Evolutionary conservation across 2,113 vertebrate species (phyloP).

Genomic region (Tachycineta bicolor): DNA sequence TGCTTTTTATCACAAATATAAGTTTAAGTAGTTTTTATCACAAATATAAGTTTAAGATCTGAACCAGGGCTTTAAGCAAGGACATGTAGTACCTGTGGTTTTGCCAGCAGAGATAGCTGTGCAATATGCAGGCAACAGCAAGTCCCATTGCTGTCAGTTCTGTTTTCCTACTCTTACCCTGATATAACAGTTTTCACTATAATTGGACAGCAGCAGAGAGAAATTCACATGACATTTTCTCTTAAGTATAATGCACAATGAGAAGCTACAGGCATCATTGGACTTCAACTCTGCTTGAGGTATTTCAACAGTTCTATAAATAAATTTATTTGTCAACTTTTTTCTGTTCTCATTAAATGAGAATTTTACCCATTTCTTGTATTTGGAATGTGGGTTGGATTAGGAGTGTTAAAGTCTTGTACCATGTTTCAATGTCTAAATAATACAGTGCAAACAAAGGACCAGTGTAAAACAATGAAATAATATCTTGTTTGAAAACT

Average conservation of each 20-base stretch:
- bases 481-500: slow-evolving; percentile 13
- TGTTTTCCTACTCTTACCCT: background rate
- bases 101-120: background rate
- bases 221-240: background rate
- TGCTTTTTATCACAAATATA: background rate
- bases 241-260: background rate
- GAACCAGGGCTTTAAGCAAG: background rate
- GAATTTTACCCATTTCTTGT: background rate
- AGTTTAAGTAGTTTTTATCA: background rate
- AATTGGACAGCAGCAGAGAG: background rate
- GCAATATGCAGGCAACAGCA: background rate
- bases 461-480: slow-evolving; percentile 39
- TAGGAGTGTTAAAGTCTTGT: background rate
- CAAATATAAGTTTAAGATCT: background rate
- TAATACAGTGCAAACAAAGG: background rate
- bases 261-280: background rate
- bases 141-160: background rate
- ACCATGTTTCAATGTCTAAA: background rate
- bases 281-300: background rate
- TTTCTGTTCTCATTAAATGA: background rate
- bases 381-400: background rate
- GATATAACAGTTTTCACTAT: background rate
- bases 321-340: background rate
- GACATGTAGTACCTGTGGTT: background rate
- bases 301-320: background rate